phyloP scores from a whole-genome alignment of 2,113 vertebrate genomes.

The Rhipidura dahli region DNA sequence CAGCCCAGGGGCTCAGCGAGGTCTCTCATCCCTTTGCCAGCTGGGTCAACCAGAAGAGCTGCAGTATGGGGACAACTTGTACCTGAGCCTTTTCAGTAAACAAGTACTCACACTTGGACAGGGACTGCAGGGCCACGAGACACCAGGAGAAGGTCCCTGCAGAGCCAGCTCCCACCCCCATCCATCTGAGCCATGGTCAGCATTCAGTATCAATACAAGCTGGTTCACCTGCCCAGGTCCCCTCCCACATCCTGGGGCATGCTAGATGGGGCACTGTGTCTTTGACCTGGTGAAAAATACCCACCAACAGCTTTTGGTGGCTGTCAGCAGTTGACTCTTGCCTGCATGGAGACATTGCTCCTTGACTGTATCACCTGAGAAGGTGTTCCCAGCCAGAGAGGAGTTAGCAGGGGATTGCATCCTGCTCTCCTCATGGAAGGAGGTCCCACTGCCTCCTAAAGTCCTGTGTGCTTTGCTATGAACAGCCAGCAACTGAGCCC shows the following conservation, averaged over 20 bases:
- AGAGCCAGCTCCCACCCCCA: neutral
- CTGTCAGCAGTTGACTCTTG: neutral
- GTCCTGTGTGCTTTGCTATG: neutral
- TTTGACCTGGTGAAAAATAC: neutral
- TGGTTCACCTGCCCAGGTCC: neutral
- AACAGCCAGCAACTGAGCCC: neutral
- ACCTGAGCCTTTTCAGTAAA: neutral
- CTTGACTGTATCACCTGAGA: neutral
- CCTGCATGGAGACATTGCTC: neutral
- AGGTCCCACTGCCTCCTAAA: neutral
- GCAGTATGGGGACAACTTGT: accelerated
- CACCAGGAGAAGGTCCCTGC: neutral
- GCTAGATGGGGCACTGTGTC: accelerated
- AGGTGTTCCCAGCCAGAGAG: neutral
- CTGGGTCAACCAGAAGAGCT: neutral
- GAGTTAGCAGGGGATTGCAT: neutral
- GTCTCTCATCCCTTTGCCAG: neutral
- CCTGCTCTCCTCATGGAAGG: neutral
- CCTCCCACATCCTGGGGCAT: neutral
- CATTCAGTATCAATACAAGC: neutral
- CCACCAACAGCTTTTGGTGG: neutral
- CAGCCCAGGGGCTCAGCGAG: accelerated
- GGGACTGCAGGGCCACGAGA: neutral
- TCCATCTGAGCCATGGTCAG: neutral
- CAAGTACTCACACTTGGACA: neutral